Percentiles rank a stretch among this genome's conserved stretches.
Conservation (phyloP, 2,888 invertebrate species). For the Apoda limacodes region DNA sequence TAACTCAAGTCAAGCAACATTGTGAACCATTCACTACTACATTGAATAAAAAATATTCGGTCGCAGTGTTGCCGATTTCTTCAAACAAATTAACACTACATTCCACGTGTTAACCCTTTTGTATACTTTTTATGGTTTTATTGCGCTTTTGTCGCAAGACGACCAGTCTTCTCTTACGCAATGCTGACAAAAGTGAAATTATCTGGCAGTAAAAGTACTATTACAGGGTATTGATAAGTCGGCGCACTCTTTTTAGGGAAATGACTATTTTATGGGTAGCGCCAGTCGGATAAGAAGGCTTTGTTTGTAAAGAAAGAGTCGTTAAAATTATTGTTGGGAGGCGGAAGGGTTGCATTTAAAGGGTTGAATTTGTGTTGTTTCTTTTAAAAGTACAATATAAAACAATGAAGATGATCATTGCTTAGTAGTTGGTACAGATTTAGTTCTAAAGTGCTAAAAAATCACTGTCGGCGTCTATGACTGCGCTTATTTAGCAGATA, state of each 20-base stretch:
- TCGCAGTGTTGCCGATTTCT: conserved; percentile 28
- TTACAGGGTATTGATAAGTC: conserved; percentile 15
- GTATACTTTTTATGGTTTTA: conserved; percentile 50
- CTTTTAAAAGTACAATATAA: too few relatives aligned
- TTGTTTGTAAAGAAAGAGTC: conserved; percentile 10
- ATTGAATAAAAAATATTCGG: too few relatives aligned
- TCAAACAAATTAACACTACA: conserved; percentile 54
- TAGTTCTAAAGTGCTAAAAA: too few relatives aligned
- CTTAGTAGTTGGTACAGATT: too few relatives aligned
- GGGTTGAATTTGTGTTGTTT: too few relatives aligned
- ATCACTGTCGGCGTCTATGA: too few relatives aligned
- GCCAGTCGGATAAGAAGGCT: conserved; percentile 6
- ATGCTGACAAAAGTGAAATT: conserved; percentile 64
- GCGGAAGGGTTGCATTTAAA: too few relatives aligned
- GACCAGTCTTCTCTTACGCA: conserved; percentile 38
- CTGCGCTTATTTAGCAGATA: too few relatives aligned
- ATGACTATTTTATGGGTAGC: conserved; percentile 6
- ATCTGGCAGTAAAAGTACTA: conserved; percentile 44
- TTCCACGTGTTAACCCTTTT: conserved; percentile 56
- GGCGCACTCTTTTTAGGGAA: too few relatives aligned
- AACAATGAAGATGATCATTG: too few relatives aligned
- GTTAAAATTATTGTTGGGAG: too few relatives aligned
- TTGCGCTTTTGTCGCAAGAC: conserved; percentile 27
- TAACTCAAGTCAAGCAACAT: conserved; percentile 3
- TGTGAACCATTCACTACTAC: conserved; percentile 26